These are phyloP conservation scores for Oncorhynchus nerka DNA, from an alignment of 2,113 vertebrate genomes.

Conservation along the genomic window DNA sequence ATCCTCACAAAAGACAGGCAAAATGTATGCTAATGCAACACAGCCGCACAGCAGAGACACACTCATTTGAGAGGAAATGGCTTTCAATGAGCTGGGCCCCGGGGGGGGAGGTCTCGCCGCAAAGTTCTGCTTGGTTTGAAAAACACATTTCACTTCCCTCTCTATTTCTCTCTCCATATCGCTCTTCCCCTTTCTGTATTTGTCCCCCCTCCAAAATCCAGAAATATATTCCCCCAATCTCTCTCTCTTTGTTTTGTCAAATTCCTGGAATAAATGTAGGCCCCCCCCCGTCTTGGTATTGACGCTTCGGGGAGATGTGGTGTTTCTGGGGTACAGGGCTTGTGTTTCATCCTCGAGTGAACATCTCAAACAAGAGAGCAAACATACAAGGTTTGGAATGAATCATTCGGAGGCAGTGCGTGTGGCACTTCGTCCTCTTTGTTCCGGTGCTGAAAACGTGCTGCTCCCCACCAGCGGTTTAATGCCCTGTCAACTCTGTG, in stretches of 20 bases:
- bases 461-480: constrained; percentile 33
- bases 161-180: constrained; percentile 29
- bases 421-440: constrained; percentile 22
- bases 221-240: constrained; percentile 27
- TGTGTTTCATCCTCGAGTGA: constrained; percentile 46
- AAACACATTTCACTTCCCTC: constrained; percentile 63
- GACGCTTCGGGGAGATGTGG: constrained; percentile 22
- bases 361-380: constrained; percentile 46
- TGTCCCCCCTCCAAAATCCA: background rate
- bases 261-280: constrained; percentile 44
- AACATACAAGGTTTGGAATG: constrained; percentile 28
- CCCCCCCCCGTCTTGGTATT: constrained; percentile 11
- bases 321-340: constrained; percentile 27
- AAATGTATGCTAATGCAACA: constrained; percentile 74
- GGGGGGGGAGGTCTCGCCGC: constrained; percentile 41
- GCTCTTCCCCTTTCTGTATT: constrained; percentile 18
- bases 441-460: constrained; percentile 20
- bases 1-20: constrained; percentile 62
- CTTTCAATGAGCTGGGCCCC: constrained; percentile 66
- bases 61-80: constrained; percentile 76
- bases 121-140: constrained; percentile 68
- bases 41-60: constrained; percentile 66
- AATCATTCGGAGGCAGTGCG: background rate
- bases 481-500: background rate
- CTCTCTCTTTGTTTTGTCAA: constrained; percentile 4